phyloP scores from a whole-genome alignment of 1,140 invertebrate species.

The Panulirus ornatus region DNA sequence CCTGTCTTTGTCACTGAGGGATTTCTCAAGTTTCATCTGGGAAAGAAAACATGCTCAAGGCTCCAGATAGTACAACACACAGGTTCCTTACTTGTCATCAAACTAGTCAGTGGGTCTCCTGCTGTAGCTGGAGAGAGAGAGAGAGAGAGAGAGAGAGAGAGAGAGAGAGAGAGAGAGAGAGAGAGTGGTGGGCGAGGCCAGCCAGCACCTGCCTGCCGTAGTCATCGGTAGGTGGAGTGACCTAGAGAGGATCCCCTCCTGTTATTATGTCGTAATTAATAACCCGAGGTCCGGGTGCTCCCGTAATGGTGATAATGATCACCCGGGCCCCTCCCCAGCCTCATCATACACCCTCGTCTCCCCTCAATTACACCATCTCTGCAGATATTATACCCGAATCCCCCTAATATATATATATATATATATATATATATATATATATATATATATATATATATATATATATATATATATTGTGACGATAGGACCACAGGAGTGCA shows the following conservation, averaged over 20 bases:
- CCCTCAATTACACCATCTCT: background rate
- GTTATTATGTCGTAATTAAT: background rate
- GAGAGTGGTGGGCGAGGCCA: background rate
- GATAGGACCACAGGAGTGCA: too few relatives aligned
- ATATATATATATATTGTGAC: background rate
- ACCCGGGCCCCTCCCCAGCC: background rate
- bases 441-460: background rate
- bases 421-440: conserved; percentile 6
- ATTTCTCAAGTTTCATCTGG: too few relatives aligned
- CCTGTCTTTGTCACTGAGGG: too few relatives aligned
- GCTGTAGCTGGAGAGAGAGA: too few relatives aligned
- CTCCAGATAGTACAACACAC: too few relatives aligned
- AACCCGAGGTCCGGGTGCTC: background rate
- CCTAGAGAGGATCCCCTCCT: background rate
- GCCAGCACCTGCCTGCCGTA: background rate
- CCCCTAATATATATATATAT: background rate
- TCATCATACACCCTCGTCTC: background rate
- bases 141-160: conserved; percentile 1
- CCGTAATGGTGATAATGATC: background rate
- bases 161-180: background rate
- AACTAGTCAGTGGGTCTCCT: background rate
- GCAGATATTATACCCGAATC: background rate
- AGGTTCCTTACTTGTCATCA: too few relatives aligned
- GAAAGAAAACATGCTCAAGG: too few relatives aligned
- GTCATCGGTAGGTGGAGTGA: background rate